phyloP scores from a whole-genome alignment of 2,797 vertebrate species.

The Pangasius sanitwongsei region DNA sequence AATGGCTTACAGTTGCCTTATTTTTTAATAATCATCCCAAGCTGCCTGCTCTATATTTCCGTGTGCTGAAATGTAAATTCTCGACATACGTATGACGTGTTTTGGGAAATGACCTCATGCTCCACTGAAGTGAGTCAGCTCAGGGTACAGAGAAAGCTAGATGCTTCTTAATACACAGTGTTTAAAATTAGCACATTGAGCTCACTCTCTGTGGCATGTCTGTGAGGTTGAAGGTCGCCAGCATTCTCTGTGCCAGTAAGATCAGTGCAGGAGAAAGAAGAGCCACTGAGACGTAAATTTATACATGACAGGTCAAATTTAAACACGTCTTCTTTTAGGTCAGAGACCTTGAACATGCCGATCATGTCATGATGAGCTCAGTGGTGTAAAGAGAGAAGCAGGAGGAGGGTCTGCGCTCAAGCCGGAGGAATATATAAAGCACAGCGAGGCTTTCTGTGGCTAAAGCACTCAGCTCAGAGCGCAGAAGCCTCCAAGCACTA shows the following conservation, averaged over 20 bases:
- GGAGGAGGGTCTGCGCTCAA: constrained; percentile 25
- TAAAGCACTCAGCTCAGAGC: constrained; percentile 29
- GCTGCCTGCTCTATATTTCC: background rate
- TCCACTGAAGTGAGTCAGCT: background rate
- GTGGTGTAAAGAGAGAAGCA: constrained; percentile 58
- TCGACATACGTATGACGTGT: background rate
- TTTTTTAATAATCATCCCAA: background rate
- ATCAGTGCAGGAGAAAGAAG: background rate
- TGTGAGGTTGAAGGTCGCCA: background rate
- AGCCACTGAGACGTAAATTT: background rate
- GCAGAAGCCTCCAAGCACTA: background rate
- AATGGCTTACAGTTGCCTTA: background rate
- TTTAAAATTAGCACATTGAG: constrained; percentile 39
- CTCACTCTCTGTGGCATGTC: constrained; percentile 28
- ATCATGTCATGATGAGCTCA: constrained; percentile 66
- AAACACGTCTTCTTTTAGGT: constrained; percentile 40
- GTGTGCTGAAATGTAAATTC: background rate
- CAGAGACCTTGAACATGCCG: constrained; percentile 19
- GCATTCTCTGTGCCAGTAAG: background rate
- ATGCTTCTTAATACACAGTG: background rate
- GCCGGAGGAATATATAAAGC: constrained; percentile 64
- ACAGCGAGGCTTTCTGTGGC: background rate
- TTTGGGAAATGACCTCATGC: constrained; percentile 17
- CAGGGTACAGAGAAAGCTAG: background rate
- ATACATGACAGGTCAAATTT: constrained; percentile 8